Evolutionary conservation across 1,140 invertebrate genomes (phyloP).

Genomic region (Venturia canescens): DNA sequence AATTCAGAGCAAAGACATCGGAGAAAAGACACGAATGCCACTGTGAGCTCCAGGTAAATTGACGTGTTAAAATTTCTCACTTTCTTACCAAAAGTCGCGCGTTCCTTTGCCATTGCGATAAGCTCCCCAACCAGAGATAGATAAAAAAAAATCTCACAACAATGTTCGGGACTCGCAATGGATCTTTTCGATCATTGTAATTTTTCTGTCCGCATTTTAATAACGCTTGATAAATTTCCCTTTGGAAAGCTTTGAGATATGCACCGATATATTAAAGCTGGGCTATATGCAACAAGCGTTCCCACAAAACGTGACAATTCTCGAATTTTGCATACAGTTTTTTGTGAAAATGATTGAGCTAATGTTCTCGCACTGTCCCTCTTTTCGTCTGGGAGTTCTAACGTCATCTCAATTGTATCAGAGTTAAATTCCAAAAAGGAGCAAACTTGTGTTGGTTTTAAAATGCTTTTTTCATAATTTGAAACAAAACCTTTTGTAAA

Average conservation of each 20-base stretch:
- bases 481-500: neutral
- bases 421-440: constrained; percentile 16
- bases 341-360: constrained; percentile 6
- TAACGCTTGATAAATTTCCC: constrained; percentile 18
- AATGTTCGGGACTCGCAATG: constrained; percentile 7
- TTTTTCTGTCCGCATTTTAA: constrained; percentile 12
- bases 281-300: constrained; percentile 18
- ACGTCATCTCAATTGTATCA: too few species aligned
- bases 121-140: constrained; percentile 58
- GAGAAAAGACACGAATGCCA: constrained; percentile 33
- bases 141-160: constrained; percentile 55
- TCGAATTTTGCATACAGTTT: constrained; percentile 25
- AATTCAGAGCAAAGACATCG: constrained; percentile 19
- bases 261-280: constrained; percentile 37
- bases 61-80: constrained; percentile 34
- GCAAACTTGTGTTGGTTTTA: constrained; percentile 19
- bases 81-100: constrained; percentile 44
- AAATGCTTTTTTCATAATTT: constrained; percentile 23
- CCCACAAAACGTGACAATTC: constrained; percentile 19
- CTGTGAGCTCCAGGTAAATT: constrained; percentile 41
- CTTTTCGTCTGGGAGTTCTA: too few species aligned
- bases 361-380: constrained; percentile 18
- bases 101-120: constrained; percentile 22
- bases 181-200: constrained; percentile 6
- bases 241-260: constrained; percentile 32